Conservation (phyloP, 2,797 vertebrate genomes). For the Pyrocephalus nanus region DNA sequence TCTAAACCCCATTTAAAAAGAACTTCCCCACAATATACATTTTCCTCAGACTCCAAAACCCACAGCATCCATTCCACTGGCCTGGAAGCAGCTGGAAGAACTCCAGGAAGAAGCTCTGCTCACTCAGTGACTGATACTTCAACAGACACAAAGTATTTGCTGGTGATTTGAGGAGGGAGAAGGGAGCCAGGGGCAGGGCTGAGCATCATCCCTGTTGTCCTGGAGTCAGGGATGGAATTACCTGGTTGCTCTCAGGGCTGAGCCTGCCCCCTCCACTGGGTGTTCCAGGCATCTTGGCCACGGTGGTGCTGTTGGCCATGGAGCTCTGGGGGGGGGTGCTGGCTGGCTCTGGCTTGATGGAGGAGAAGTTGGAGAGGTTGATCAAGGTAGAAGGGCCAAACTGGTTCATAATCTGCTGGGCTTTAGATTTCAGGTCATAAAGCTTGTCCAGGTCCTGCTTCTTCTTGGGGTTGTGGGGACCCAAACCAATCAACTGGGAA, state of each 20-base stretch:
- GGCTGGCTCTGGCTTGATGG: conserved; percentile 80
- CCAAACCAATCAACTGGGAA: conserved; percentile 79
- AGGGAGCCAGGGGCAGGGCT: background rate
- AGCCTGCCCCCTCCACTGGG: conserved; percentile 87
- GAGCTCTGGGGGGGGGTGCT: conserved; percentile 82
- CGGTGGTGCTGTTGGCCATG: conserved; percentile 92
- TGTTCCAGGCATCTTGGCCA: conserved; percentile 84
- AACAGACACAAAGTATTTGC: background rate
- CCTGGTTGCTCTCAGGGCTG: conserved; percentile 96
- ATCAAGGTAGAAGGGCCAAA: conserved; percentile 81
- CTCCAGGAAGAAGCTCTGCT: background rate
- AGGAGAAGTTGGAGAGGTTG: conserved; percentile 83
- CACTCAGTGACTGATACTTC: background rate
- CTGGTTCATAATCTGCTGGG: conserved; percentile 83
- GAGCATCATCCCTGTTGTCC: background rate
- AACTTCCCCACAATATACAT: background rate
- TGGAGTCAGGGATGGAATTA: background rate
- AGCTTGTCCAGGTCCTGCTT: conserved; percentile 77
- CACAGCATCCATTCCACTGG: background rate
- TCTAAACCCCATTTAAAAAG: background rate
- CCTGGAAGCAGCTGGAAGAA: background rate
- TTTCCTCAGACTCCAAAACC: background rate
- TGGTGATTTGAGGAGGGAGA: background rate
- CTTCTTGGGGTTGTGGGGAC: conserved; percentile 76
- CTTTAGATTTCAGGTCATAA: conserved; percentile 75